Conservation (phyloP, 2,113 vertebrate genomes). For the Peromyscus maniculatus region DNA sequence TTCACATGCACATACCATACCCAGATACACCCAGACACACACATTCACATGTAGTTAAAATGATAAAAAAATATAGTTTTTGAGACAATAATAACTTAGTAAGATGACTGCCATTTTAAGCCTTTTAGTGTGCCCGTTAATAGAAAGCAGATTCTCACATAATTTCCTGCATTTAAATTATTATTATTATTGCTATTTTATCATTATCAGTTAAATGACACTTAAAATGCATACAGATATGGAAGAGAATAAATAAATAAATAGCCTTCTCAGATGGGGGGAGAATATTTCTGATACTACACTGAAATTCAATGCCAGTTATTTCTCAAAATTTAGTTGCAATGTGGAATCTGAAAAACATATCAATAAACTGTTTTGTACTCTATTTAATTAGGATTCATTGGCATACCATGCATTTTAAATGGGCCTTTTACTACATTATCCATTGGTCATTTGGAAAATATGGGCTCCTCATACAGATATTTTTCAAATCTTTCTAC, state of each 20-base stretch:
- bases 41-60: background rate
- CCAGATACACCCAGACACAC: background rate
- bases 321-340: constrained; percentile 6
- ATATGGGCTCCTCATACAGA: background rate
- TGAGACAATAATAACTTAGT: background rate
- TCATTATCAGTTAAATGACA: background rate
- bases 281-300: constrained; percentile 48
- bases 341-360: background rate
- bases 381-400: constrained; percentile 13
- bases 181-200: background rate
- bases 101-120: background rate
- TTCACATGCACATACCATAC: too few species aligned
- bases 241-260: background rate
- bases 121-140: background rate
- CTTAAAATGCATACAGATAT: background rate
- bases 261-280: background rate
- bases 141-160: background rate
- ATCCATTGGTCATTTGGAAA: constrained; percentile 29
- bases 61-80: background rate
- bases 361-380: background rate
- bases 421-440: background rate
- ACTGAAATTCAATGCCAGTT: constrained; percentile 49
- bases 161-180: background rate
- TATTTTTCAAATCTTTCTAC: constrained; percentile 33
- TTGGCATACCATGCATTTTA: background rate